Evolutionary conservation across 2,888 invertebrate genomes (phyloP).

Genomic region (Octonoba sinensis): DNA sequence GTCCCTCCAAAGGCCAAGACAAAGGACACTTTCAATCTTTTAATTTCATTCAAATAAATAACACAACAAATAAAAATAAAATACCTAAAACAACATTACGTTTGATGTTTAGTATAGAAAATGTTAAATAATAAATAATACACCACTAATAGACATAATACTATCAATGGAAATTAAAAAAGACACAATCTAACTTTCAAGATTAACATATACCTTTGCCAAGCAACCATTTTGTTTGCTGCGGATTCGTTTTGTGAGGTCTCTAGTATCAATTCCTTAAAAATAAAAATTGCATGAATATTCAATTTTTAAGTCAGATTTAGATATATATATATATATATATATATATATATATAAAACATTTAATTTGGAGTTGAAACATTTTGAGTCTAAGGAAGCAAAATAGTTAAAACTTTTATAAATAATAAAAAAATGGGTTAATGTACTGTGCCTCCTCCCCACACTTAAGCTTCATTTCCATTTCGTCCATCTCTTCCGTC

Average conservation of each 20-base stretch:
- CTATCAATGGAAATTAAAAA: not conserved
- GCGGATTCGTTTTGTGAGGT: conserved; percentile 90
- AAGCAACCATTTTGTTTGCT: conserved; percentile 90
- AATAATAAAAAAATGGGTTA: not conserved
- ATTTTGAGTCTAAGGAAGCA: too few species aligned
- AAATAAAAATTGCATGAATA: not conserved
- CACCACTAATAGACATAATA: not conserved
- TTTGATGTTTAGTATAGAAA: not conserved
- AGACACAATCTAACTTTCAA: not conserved
- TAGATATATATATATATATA: too few species aligned
- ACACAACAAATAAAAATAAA: conserved; percentile 2
- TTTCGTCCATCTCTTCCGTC: too few species aligned
- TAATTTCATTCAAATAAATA: too few species aligned
- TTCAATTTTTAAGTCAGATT: too few species aligned
- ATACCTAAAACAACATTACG: not conserved
- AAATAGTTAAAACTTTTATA: not conserved
- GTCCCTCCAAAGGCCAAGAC: too few species aligned
- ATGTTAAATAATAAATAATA: not conserved
- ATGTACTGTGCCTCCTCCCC: too few species aligned
- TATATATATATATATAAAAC: too few species aligned
- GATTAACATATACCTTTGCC: conserved; percentile 73
- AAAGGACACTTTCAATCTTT: too few species aligned
- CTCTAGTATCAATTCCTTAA: conserved; percentile 89
- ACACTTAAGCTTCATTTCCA: too few species aligned
- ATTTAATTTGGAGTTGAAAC: too few species aligned